Conservation (phyloP, 1,140 invertebrate genomes). For the Trichonephila clavata region DNA sequence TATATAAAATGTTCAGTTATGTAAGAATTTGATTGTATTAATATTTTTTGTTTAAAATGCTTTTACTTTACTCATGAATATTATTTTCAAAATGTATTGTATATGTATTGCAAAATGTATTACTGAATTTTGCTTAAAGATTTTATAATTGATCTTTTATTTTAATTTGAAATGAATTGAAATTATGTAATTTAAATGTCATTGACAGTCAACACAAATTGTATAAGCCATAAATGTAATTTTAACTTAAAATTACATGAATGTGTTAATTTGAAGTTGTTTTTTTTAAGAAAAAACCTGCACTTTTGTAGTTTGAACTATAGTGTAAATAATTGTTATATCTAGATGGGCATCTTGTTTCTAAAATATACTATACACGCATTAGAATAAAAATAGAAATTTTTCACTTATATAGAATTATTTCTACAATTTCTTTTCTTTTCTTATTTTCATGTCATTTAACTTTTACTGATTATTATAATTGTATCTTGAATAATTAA, state of each 20-base stretch:
- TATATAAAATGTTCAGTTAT: no score
- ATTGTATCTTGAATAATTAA: not conserved
- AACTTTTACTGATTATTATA: not conserved
- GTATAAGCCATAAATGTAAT: no score
- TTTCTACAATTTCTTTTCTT: not conserved
- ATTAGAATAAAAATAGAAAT: constrained; percentile 30
- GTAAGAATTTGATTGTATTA: no score
- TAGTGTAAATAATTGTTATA: constrained; percentile 43
- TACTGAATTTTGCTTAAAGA: no score
- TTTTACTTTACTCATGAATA: no score
- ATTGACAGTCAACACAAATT: no score
- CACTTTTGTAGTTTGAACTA: not conserved
- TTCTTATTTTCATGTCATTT: not conserved
- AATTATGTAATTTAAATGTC: no score
- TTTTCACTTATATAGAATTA: not conserved
- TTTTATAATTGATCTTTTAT: no score
- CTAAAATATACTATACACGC: constrained; percentile 4
- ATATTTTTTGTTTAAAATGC: no score
- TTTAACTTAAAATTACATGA: not conserved
- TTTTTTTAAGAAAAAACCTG: not conserved
- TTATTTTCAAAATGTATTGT: no score
- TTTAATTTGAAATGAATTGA: no score
- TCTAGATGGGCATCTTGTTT: constrained; percentile 35
- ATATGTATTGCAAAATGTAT: no score
- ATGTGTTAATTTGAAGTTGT: not conserved